phyloP scores from a whole-genome alignment of 2,888 invertebrate species.

The Tromatobia lineatoria region DNA sequence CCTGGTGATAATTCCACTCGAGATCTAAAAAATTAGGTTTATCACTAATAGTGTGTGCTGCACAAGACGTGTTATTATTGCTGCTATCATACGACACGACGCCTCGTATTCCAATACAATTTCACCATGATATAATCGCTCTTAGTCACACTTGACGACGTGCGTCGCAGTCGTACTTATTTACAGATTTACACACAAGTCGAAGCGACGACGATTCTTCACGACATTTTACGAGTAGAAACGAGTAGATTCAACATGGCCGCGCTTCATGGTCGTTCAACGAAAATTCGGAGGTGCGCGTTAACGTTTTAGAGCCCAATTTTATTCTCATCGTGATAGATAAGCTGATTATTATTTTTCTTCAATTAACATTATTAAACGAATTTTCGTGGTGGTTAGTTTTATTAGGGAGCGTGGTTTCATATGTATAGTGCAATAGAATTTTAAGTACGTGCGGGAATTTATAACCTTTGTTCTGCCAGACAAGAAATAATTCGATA shows the following conservation, averaged over 20 bases:
- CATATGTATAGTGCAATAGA: not conserved
- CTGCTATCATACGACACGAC: too few species aligned
- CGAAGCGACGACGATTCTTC: not conserved
- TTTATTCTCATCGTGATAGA: not conserved
- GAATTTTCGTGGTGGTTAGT: slow-evolving; percentile 1
- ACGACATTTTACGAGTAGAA: slow-evolving; percentile 24
- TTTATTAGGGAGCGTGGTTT: not conserved
- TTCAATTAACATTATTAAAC: not conserved
- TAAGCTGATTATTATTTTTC: not conserved
- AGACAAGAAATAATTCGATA: slow-evolving; percentile 12
- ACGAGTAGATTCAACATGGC: slow-evolving; percentile 59
- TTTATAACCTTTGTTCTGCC: slow-evolving; percentile 43
- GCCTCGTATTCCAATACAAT: not conserved
- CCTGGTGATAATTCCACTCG: too few species aligned
- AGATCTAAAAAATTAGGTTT: too few species aligned
- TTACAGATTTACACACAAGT: not conserved
- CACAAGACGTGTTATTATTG: too few species aligned
- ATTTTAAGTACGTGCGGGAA: not conserved
- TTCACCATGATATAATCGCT: not conserved
- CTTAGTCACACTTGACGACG: not conserved
- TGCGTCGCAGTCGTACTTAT: too few species aligned
- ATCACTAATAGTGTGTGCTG: too few species aligned
- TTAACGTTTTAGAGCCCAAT: slow-evolving; percentile 54
- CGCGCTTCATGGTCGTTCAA: slow-evolving; percentile 46
- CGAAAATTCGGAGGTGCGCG: slow-evolving; percentile 17